phyloP scores from a whole-genome alignment of 2,797 vertebrate genomes.

The Siniperca undulata region DNA sequence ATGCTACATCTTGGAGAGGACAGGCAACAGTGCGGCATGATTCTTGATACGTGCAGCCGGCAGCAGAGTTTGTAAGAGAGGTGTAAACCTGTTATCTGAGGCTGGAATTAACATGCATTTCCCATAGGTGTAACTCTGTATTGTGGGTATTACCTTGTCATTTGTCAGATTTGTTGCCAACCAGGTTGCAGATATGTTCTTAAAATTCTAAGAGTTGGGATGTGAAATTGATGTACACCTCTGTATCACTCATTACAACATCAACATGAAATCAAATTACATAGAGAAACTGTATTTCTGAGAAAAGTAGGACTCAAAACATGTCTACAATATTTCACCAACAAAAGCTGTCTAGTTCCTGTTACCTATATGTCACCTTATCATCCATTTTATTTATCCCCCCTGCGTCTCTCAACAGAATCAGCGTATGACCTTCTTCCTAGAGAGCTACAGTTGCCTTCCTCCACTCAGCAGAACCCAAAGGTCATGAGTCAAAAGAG shows the following conservation, averaged over 20 bases:
- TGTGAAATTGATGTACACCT: neutral
- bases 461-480: conserved; percentile 88
- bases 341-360: conserved; percentile 15
- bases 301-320: neutral
- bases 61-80: neutral
- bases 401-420: conserved; percentile 82
- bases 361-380: conserved; percentile 21
- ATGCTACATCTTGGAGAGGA: conserved; percentile 29
- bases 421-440: conserved; percentile 98
- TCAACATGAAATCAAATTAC: neutral
- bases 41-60: conserved; percentile 22
- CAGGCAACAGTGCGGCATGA: conserved; percentile 4
- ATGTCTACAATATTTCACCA: neutral
- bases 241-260: neutral
- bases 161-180: conserved; percentile 48
- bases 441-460: conserved; percentile 94
- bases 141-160: conserved; percentile 29
- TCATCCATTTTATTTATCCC: conserved; percentile 20
- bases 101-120: conserved; percentile 36
- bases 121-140: conserved; percentile 2
- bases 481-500: conserved; percentile 98
- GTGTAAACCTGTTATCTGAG: conserved; percentile 8
- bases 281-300: neutral
- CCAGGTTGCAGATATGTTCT: neutral
- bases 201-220: conserved; percentile 7